Base-by-base conservation (phyloP, 1,140 invertebrate species). In the Megalopta genalis region DNA sequence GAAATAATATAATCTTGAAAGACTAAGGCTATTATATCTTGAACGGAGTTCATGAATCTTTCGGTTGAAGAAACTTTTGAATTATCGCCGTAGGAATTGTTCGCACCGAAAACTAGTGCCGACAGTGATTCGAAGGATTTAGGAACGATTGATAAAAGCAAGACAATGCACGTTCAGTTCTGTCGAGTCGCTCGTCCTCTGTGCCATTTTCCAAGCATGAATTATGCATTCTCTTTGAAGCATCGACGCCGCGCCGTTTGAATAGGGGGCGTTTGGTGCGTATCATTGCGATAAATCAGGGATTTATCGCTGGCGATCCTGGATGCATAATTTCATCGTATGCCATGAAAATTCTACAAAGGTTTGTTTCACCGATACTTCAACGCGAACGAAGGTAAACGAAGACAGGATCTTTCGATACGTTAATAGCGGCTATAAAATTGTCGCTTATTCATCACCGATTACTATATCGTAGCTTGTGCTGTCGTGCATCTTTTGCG, bases 141-240 rank as follows among this genome's bases (percentile, higher is more conserved):
- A 1, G 23, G 9, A 10, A 46, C 25, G 12, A 66, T 25, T 2
- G 6, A 16, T 21, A 10, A 71, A 21, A 42, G 23, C n/a, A 39
- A 57, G 18, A 2, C 21, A 27, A 16, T 4, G 7, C 18, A 4
- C n/a, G 49, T 32, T 5, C 16, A 57, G 12, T 75, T 66, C 27
- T n/a, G 46, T 23, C 18, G 46, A 4, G 21, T 21, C 37, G n/a
- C 59, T 9, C 52, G 23, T 71, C 63, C 57, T 32, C 25, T 18
- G 25, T 23, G 32, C 65, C 46, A 23, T 32, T 78, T 60, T 69
- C 80, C 54, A 63, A n/a, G 27, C 27, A 82, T 82, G 80, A 84
- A 84, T 84, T 82, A 82, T 84, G 64, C 65, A 84, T 78, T 67
- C 65, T 16, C 46, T 37, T 42, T 46, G 23, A 49, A 70, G 57